Evolutionary conservation across 2,888 invertebrate species (phyloP).

Genomic region (Harmothoe impar): DNA sequence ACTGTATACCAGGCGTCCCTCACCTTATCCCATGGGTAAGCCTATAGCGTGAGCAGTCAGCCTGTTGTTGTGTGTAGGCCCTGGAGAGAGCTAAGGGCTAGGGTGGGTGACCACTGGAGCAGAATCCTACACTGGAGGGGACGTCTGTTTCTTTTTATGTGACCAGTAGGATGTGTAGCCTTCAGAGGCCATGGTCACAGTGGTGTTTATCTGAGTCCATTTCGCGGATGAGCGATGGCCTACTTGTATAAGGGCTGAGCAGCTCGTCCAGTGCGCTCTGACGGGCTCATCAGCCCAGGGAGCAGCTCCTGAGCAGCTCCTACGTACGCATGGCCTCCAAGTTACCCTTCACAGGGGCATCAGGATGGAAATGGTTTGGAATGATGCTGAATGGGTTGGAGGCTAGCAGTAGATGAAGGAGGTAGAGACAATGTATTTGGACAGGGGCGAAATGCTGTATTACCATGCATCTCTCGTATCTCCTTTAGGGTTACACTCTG

Average conservation of each 20-base stretch:
- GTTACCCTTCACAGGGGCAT: neutral
- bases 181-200: neutral
- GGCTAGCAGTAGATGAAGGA: neutral
- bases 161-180: neutral
- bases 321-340: neutral
- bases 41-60: slow-evolving; percentile 29
- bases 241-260: neutral
- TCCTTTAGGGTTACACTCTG: too few species aligned
- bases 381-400: neutral
- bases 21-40: slow-evolving; percentile 29
- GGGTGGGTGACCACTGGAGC: neutral
- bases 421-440: neutral
- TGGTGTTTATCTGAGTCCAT: slow-evolving; percentile 19
- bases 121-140: slow-evolving; percentile 14
- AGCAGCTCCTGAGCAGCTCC: neutral
- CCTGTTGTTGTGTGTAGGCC: neutral
- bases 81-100: neutral
- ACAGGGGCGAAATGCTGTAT: neutral
- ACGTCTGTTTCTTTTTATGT: neutral
- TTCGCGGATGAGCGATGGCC: slow-evolving; percentile 31
- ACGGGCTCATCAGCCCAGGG: neutral
- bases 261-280: too few species aligned
- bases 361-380: neutral
- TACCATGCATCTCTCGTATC: too few species aligned
- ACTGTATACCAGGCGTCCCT: neutral